Evolutionary conservation across 1,140 invertebrate species (phyloP).

Genomic region (Caenorhabditis elegans): DNA sequence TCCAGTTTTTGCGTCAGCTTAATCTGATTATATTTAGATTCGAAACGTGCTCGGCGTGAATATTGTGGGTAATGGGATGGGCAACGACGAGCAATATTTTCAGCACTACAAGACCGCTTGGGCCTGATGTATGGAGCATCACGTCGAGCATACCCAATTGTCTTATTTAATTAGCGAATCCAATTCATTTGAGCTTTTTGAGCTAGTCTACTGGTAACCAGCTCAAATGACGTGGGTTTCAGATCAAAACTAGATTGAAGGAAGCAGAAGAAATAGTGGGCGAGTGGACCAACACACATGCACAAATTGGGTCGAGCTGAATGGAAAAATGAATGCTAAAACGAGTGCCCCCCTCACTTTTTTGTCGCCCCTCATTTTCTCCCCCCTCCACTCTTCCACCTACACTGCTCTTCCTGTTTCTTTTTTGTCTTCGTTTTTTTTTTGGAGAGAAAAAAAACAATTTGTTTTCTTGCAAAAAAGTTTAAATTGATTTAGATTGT

Average conservation of each 20-base stretch:
- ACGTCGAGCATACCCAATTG: background rate
- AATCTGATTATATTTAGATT: background rate
- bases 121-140: conserved; percentile 21
- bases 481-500: background rate
- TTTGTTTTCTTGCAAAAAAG: conserved; percentile 11
- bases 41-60: background rate
- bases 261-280: background rate
- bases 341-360: background rate
- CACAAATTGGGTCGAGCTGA: conserved; percentile 28
- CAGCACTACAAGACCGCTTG: background rate
- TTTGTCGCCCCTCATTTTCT: background rate
- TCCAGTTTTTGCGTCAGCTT: too few relatives aligned
- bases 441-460: background rate
- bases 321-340: conserved; percentile 31
- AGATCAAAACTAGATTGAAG: conserved; percentile 11
- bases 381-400: background rate
- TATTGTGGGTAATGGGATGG: background rate
- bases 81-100: background rate
- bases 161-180: conserved; percentile 2
- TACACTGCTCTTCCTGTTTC: conserved; percentile 19
- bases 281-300: background rate
- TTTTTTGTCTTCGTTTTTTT: background rate
- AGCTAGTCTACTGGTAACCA: background rate
- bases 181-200: conserved; percentile 6
- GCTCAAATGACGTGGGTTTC: conserved; percentile 22